phyloP scores from a whole-genome alignment of 2,113 vertebrate species.

The Amphiprion ocellaris region DNA sequence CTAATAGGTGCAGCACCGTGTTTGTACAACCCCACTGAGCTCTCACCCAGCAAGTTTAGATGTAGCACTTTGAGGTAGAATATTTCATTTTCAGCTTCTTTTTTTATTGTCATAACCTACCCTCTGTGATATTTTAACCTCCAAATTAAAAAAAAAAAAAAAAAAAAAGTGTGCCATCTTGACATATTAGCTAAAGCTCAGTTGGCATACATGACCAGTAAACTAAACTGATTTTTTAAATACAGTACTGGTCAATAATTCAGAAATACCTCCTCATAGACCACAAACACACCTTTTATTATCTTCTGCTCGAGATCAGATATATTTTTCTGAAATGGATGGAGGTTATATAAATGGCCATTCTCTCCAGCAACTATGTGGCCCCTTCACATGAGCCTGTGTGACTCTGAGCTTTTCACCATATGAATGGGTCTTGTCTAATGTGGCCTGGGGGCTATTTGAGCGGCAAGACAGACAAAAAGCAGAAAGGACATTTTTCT shows the following conservation, averaged over 20 bases:
- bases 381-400: conserved; percentile 73
- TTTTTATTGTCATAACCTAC: conserved; percentile 5
- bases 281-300: conserved; percentile 38
- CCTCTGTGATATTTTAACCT: conserved; percentile 24
- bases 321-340: conserved; percentile 27
- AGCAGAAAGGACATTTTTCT: conserved; percentile 68
- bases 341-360: conserved; percentile 65
- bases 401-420: conserved; percentile 74
- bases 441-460: conserved; percentile 77
- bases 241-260: conserved; percentile 22
- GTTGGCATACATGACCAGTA: conserved; percentile 39
- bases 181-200: conserved; percentile 54
- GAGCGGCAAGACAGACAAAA: conserved; percentile 66
- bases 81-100: conserved; percentile 41
- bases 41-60: conserved; percentile 54
- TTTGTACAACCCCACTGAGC: conserved; percentile 67
- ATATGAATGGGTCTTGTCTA: conserved; percentile 74
- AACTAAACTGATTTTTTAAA: conserved; percentile 39
- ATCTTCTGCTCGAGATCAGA: conserved; percentile 25
- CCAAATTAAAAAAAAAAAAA: neutral
- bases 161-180: neutral
- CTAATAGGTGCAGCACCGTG: conserved; percentile 77
- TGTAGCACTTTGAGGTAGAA: conserved; percentile 48
- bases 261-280: neutral
- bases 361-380: conserved; percentile 53